Percentiles rank a stretch among this genome's conserved stretches.
Evolutionary conservation across 2,113 vertebrate species (phyloP).

Genomic region (Sorex fumeus): DNA sequence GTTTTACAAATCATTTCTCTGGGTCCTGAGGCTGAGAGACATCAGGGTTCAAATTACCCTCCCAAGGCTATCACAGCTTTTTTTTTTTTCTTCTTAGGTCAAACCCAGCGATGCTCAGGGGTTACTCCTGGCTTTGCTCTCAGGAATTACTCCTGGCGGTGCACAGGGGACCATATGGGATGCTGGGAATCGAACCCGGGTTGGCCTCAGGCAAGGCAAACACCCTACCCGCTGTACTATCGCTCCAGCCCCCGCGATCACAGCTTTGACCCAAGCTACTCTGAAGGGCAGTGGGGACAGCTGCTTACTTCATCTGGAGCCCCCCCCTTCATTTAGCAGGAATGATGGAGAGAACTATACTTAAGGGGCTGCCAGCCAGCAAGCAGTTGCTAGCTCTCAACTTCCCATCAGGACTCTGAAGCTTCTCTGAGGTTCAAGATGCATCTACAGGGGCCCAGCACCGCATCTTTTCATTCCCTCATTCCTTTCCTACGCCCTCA

Average conservation of each 20-base stretch:
- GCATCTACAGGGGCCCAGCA: background rate
- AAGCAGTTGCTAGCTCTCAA: background rate
- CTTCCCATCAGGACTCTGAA: background rate
- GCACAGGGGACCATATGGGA: too few species aligned
- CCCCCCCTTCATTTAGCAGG: background rate
- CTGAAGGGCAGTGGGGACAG: too few species aligned
- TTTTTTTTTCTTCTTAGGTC: too few species aligned
- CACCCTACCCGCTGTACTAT: too few species aligned
- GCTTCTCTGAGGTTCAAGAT: background rate
- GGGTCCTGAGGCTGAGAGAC: background rate
- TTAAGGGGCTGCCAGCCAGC: conserved; percentile 13
- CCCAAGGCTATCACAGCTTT: background rate
- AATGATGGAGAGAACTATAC: background rate
- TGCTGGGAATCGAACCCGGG: too few species aligned
- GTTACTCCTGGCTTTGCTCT: too few species aligned
- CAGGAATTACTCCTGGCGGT: too few species aligned
- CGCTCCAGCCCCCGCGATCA: too few species aligned
- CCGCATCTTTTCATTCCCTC: background rate
- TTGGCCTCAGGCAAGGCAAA: too few species aligned
- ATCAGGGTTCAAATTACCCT: background rate
- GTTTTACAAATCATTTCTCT: conserved; percentile 1
- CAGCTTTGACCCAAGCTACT: background rate
- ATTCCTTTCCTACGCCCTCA: background rate
- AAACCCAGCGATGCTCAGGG: too few species aligned
- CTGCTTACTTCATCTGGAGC: background rate